These are phyloP conservation scores for Lagenorhynchus albirostris DNA, from an alignment of 2,113 vertebrate species.

Conservation along the genomic window DNA sequence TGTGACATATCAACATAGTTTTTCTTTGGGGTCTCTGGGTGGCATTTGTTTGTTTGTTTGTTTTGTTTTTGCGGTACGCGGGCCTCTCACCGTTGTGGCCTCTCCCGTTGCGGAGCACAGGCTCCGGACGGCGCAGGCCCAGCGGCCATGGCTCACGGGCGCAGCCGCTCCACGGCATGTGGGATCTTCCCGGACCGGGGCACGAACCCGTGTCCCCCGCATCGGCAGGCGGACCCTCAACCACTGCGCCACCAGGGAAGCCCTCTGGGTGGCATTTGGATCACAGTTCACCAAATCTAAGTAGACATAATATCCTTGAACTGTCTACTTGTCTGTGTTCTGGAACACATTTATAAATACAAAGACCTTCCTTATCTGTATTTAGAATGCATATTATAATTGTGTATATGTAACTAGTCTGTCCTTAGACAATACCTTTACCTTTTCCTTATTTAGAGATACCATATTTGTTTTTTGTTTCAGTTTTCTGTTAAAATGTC, in stretches of 20 bases:
- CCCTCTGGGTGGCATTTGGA: neutral
- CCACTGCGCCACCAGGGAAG: too few relatives aligned
- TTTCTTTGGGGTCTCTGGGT: neutral
- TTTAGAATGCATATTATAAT: neutral
- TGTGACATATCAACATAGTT: neutral
- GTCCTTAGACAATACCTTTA: neutral
- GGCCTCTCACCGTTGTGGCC: too few relatives aligned
- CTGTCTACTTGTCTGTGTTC: neutral
- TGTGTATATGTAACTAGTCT: neutral
- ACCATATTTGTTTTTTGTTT: slow-evolving; percentile 31
- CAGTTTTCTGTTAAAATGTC: slow-evolving; percentile 27
- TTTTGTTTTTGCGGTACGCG: too few relatives aligned
- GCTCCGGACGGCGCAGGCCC: too few relatives aligned
- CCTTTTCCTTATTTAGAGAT: slow-evolving; percentile 1
- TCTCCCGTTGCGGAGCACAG: too few relatives aligned
- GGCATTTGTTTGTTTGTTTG: neutral
- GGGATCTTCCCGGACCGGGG: too few relatives aligned
- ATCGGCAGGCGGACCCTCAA: too few relatives aligned
- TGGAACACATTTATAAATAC: neutral
- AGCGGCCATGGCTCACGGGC: too few relatives aligned
- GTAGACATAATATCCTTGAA: neutral
- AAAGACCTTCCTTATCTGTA: neutral
- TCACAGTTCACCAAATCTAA: neutral
- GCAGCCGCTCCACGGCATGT: too few relatives aligned
- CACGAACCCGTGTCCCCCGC: too few relatives aligned